These are phyloP conservation scores for Nomada lathburiana DNA, from an alignment of 2,888 invertebrate species.

Conservation along the genomic window DNA sequence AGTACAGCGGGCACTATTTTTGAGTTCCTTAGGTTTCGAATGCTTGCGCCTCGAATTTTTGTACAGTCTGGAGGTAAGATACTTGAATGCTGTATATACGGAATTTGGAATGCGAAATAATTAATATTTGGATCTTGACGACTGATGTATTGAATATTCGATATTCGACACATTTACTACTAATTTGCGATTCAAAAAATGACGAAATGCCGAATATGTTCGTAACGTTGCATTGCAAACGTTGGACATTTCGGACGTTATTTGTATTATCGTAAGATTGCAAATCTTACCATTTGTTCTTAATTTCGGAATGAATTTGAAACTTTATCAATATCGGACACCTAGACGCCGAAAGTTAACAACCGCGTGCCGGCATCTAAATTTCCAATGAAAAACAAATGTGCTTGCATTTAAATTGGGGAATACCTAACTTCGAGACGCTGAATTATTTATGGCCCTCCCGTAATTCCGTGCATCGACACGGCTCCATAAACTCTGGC, in stretches of 20 bases:
- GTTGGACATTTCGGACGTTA: too few species aligned
- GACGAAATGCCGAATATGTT: background rate
- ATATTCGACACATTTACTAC: background rate
- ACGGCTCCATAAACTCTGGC: background rate
- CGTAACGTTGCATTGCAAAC: background rate
- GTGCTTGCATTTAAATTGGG: background rate
- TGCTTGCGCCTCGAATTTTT: background rate
- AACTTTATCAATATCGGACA: too few species aligned
- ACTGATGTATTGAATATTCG: background rate
- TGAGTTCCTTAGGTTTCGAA: background rate
- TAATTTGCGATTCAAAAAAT: background rate
- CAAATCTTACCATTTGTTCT: too few species aligned
- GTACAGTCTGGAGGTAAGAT: too few species aligned
- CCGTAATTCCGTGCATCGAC: background rate
- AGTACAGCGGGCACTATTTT: background rate
- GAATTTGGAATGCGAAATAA: background rate
- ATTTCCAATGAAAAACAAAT: background rate
- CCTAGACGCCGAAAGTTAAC: too few species aligned
- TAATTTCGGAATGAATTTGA: too few species aligned
- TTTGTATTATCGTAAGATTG: too few species aligned
- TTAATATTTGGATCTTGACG: background rate
- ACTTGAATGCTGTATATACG: too few species aligned
- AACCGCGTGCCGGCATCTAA: too few species aligned
- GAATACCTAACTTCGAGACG: background rate
- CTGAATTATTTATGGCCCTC: constrained; percentile 5